Conservation (phyloP, 2,888 invertebrate species). For the Acanthosepion esculentum region DNA sequence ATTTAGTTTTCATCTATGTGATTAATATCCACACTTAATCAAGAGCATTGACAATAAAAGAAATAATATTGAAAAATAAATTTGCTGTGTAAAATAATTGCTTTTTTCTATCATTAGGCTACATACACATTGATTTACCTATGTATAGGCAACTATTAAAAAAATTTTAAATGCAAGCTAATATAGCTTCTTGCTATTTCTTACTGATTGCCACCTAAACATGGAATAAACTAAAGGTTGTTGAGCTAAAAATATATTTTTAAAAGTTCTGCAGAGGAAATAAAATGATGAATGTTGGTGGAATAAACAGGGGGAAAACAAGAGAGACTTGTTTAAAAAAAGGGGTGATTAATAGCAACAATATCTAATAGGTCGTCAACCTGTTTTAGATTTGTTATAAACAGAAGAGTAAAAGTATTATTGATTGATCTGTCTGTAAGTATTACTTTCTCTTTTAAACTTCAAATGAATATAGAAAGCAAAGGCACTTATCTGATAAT, state of each 20-base stretch:
- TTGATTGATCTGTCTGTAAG: not conserved
- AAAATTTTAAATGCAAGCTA: too few species aligned
- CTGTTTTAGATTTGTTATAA: not conserved
- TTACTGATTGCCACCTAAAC: too few species aligned
- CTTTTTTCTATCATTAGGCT: too few species aligned
- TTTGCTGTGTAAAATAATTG: too few species aligned
- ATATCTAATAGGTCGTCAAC: not conserved
- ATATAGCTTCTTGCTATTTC: not conserved
- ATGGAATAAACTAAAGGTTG: not conserved
- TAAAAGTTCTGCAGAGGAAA: not conserved
- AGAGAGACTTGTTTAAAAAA: not conserved
- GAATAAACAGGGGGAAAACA: not conserved
- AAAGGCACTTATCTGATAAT: not conserved
- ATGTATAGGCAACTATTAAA: too few species aligned
- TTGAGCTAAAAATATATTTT: not conserved
- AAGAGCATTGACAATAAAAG: too few species aligned
- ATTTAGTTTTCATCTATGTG: too few species aligned
- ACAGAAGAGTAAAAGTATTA: not conserved
- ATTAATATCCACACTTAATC: too few species aligned
- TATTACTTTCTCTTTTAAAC: not conserved
- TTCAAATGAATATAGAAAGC: not conserved
- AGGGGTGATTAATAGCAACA: not conserved
- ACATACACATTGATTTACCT: too few species aligned
- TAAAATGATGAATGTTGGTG: not conserved
- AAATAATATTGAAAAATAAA: too few species aligned